Conservation (phyloP, 2,113 vertebrate species). For the Ceyx margarethae region DNA sequence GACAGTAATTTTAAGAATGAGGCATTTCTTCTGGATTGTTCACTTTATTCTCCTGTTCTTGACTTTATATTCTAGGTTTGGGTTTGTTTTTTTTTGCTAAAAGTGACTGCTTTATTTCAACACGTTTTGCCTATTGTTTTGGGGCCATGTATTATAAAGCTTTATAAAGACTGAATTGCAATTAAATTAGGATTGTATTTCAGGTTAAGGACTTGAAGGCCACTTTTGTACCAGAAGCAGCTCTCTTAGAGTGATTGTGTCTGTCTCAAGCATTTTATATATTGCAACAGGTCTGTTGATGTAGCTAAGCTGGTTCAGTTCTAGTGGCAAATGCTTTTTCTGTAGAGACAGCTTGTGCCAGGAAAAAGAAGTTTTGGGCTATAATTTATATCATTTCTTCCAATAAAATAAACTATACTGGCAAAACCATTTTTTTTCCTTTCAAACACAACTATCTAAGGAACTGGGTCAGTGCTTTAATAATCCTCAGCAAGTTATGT, state of each 20-base stretch:
- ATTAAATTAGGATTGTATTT: neutral
- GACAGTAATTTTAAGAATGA: neutral
- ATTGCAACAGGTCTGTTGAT: neutral
- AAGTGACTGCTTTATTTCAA: neutral
- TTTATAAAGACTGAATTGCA: neutral
- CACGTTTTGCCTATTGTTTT: neutral
- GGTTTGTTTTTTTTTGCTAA: neutral
- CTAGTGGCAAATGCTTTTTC: conserved; percentile 14
- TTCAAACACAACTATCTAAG: conserved; percentile 18
- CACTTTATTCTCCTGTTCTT: neutral
- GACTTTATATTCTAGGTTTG: neutral
- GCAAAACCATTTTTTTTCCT: neutral
- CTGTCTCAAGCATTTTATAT: neutral
- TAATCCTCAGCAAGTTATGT: conserved; percentile 24
- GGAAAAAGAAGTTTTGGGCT: neutral
- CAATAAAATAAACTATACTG: neutral
- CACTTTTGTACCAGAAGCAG: neutral
- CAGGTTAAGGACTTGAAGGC: neutral
- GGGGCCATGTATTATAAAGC: neutral
- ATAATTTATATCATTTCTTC: conserved; percentile 7
- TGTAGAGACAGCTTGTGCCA: neutral
- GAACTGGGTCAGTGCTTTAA: conserved; percentile 6
- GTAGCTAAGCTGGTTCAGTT: neutral
- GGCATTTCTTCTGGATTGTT: neutral
- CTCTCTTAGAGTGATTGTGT: neutral